Conservation (phyloP, 2,113 vertebrate species). For the Myodes glareolus region DNA sequence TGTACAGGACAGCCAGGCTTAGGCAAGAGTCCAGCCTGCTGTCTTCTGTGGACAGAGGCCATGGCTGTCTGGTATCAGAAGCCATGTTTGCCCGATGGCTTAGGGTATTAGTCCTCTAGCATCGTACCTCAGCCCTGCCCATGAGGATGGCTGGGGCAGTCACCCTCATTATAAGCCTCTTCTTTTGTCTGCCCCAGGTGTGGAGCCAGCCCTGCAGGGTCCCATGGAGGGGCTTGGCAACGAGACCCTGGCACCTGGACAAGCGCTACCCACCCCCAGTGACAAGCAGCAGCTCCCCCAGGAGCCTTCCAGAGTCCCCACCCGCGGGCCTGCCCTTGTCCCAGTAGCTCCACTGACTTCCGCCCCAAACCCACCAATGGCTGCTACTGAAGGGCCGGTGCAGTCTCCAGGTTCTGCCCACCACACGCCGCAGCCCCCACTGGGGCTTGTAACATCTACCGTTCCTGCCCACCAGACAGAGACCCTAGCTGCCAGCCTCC, state of each 20-base stretch:
- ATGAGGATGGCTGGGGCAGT: neutral
- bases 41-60: neutral
- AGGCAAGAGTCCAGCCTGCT: neutral
- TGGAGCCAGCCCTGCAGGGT: slow-evolving; percentile 84
- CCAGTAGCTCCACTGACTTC: neutral
- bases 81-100: neutral
- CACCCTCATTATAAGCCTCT: neutral
- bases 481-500: neutral
- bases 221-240: slow-evolving; percentile 27
- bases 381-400: neutral
- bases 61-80: neutral
- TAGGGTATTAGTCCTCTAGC: too few relatives aligned
- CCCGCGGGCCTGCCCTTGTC: neutral
- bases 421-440: neutral
- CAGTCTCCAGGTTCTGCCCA: neutral
- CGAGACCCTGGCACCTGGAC: slow-evolving; percentile 43
- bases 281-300: slow-evolving; percentile 15
- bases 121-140: neutral
- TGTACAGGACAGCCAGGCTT: neutral
- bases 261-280: slow-evolving; percentile 2
- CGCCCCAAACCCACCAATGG: neutral
- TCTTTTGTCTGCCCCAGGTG: slow-evolving; percentile 87
- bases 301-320: neutral
- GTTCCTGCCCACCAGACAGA: neutral
- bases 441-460: neutral